Base-by-base conservation (phyloP, 2,888 invertebrate genomes). In the Mythimna lalbum region DNA sequence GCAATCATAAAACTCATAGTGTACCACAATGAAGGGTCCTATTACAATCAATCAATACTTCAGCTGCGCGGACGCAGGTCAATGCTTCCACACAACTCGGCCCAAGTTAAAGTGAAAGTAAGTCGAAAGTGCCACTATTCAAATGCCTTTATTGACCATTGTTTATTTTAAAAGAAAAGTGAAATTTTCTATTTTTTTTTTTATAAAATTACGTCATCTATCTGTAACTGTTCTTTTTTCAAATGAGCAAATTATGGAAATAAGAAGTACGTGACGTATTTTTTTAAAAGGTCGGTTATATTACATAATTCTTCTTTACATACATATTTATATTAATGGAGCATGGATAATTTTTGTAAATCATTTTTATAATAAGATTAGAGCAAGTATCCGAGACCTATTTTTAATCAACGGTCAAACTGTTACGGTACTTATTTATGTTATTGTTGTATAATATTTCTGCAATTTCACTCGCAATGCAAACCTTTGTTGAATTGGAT, bases 31-130 rank as follows among this genome's bases (percentile, higher is more conserved):
- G 17, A 62, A 69, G 60, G 67, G 66, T 43, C 47, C 36, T 27
- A 14, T 55, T 64, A 50, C 55, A 79, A 85, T 82, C 78, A 80
- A 74, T 84, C 75, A 84, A 75, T 49, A 62, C 56, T 60, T 57
- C 57, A 55, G 60, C 53, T n/a, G 59, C 61, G 23, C 73, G n/a
- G 21, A 36, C 59, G 12, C 78, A 67, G 88, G 91, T 92, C 91
- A 90, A 84, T 89, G 91, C 86, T 90, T 90, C 83, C 80, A 86
- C 84, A 87, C 90, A 87, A 87, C 90, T 88, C 81, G 64, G 86
- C 86, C 82, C 92, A 91, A 91, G 90, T 91, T 89, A 87, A 86
- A 91, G 93, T 91, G 94, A 94, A 94, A 94, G 94, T 87, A 81
- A 89, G 85, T 90, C 88, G 93, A 94, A 93, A 94, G 93, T 93